A percentile compares a stretch with the other conserved stretches of the same genome.
Conservation (phyloP, 2,113 vertebrate species). For the Oryzias curvinotus region DNA sequence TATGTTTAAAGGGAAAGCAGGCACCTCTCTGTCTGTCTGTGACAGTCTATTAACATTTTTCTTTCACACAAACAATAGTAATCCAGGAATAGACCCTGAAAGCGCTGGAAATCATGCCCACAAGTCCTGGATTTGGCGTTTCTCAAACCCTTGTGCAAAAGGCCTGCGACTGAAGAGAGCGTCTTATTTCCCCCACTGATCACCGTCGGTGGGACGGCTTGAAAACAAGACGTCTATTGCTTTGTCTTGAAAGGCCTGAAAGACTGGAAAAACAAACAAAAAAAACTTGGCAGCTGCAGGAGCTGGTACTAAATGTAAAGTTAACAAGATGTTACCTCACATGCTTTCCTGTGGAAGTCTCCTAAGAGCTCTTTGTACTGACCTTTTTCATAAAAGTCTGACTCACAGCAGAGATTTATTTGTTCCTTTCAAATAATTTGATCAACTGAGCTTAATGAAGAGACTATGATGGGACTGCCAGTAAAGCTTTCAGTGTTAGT, state of each 20-base stretch:
- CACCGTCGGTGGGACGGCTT: neutral
- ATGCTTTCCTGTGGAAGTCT: neutral
- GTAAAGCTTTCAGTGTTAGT: neutral
- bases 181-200: conserved; percentile 7
- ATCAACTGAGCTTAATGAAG: neutral
- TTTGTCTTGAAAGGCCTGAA: conserved; percentile 17
- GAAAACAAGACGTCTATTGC: conserved; percentile 16
- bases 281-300: neutral
- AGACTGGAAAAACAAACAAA: neutral
- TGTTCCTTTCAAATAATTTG: neutral
- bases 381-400: neutral
- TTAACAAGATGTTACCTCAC: conserved; percentile 11
- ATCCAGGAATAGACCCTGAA: conserved; percentile 39
- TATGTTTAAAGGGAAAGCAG: neutral
- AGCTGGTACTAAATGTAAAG: neutral
- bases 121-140: conserved; percentile 18
- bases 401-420: conserved; percentile 9
- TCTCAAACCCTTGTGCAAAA: conserved; percentile 24
- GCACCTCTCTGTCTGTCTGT: conserved; percentile 24
- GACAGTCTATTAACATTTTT: conserved; percentile 26
- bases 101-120: conserved; percentile 11
- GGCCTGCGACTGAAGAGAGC: conserved; percentile 7
- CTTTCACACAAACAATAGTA: conserved; percentile 15
- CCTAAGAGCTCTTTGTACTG: neutral
- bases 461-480: conserved; percentile 8